A percentile compares a stretch with the other conserved stretches of the same genome.
These are phyloP conservation scores for Hylaeus anthracinus DNA, from an alignment of 1,140 invertebrate genomes.

Conservation along the genomic window DNA sequence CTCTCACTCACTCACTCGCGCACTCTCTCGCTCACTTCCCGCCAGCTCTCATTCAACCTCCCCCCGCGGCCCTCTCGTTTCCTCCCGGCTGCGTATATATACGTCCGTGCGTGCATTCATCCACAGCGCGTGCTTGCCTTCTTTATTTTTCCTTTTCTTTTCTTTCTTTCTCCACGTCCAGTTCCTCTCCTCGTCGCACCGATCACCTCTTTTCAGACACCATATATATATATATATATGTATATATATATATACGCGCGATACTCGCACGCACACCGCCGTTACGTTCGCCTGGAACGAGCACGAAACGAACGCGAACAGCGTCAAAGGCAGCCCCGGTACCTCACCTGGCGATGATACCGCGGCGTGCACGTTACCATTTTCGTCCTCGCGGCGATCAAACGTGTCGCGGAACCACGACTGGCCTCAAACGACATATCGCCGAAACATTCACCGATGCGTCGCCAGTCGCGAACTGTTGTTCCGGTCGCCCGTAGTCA, in stretches of 20 bases:
- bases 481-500: conserved; percentile 69
- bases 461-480: conserved; percentile 77
- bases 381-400: conserved; percentile 22
- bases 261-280: conserved; percentile 32
- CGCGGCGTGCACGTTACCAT: neutral
- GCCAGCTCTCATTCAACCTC: conserved; percentile 19
- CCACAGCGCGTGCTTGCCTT: conserved; percentile 28
- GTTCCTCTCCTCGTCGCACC: conserved; percentile 31
- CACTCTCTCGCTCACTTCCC: conserved; percentile 2
- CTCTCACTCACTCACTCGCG: conserved; percentile 10
- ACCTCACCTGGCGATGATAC: neutral
- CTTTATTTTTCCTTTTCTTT: conserved; percentile 31
- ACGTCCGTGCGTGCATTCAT: conserved; percentile 27
- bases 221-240: conserved; percentile 31
- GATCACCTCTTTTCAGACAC: conserved; percentile 44
- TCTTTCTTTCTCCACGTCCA: conserved; percentile 13
- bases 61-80: conserved; percentile 42
- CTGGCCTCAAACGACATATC: conserved; percentile 65
- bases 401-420: conserved; percentile 45
- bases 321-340: conserved; percentile 7
- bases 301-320: conserved; percentile 7
- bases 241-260: conserved; percentile 16
- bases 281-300: conserved; percentile 21
- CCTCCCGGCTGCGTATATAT: conserved; percentile 47
- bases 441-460: conserved; percentile 64